These are phyloP conservation scores for Eurytoma adleriae DNA, from an alignment of 2,888 invertebrate genomes.

Conservation along the genomic window DNA sequence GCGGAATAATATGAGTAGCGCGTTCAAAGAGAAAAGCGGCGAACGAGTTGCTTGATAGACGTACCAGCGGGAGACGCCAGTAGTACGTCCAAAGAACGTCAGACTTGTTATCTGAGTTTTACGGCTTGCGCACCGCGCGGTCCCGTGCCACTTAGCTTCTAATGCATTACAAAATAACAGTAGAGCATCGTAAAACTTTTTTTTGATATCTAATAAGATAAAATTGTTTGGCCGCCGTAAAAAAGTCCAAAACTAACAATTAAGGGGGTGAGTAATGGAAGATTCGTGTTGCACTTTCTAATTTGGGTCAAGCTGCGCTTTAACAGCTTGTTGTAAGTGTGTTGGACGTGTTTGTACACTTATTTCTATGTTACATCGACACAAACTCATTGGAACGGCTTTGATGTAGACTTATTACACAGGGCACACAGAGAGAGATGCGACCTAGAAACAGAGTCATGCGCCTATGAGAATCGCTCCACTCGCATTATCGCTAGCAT, in stretches of 20 bases:
- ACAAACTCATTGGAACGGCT: conserved; percentile 17
- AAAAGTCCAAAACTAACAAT: no score
- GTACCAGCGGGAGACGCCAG: conserved; percentile 31
- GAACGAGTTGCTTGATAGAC: conserved; percentile 38
- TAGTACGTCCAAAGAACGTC: conserved; percentile 47
- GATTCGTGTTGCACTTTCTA: no score
- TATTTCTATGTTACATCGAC: not conserved
- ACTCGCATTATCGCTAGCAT: conserved; percentile 16
- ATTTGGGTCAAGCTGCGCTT: no score
- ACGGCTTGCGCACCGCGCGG: conserved; percentile 5
- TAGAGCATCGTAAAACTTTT: not conserved
- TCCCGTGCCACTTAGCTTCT: conserved; percentile 15
- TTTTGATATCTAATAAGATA: no score
- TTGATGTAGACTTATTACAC: conserved; percentile 29
- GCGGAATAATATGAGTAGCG: conserved; percentile 21
- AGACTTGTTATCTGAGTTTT: conserved; percentile 49
- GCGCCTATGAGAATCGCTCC: conserved; percentile 22
- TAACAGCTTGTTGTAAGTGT: no score
- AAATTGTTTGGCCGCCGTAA: no score
- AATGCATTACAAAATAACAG: conserved; percentile 25
- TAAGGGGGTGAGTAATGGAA: no score
- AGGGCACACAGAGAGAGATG: not conserved
- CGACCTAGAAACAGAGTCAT: conserved; percentile 24
- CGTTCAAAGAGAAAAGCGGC: not conserved
- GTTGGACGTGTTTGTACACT: no score